Percentiles rank a stretch among this genome's conserved stretches.
These are phyloP conservation scores for Caradrina clavipalpis DNA, from an alignment of 2,888 invertebrate species.

Conservation along the genomic window DNA sequence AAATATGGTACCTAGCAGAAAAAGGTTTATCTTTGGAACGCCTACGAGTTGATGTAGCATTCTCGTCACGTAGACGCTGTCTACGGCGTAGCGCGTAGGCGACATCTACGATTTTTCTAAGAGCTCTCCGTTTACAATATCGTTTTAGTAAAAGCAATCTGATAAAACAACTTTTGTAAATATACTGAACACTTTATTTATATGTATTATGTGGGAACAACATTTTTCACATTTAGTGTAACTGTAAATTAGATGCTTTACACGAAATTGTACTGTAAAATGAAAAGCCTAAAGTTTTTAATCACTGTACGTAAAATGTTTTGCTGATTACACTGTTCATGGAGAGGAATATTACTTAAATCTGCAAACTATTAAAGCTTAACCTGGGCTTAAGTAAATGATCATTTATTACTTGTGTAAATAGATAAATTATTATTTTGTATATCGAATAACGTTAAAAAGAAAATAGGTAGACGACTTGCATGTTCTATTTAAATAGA, in stretches of 20 bases:
- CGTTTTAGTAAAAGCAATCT: constrained; percentile 26
- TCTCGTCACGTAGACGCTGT: constrained; percentile 29
- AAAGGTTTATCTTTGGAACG: constrained; percentile 23
- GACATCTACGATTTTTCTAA: constrained; percentile 22
- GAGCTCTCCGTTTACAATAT: constrained; percentile 2
- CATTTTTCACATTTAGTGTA: constrained; percentile 2
- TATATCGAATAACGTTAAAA: background rate
- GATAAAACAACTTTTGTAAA: constrained; percentile 2
- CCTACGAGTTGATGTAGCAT: constrained; percentile 12
- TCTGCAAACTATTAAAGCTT: background rate
- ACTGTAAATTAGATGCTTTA: constrained; percentile 1
- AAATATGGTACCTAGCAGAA: constrained; percentile 10
- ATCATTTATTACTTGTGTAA: background rate
- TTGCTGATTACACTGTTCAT: background rate
- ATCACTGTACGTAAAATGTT: background rate
- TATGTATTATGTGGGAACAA: background rate
- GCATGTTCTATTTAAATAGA: background rate
- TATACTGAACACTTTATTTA: constrained; percentile 4
- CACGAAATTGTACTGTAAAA: background rate
- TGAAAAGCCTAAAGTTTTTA: background rate
- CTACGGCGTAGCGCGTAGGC: constrained; percentile 49
- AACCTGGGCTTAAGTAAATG: no score
- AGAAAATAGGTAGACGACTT: background rate
- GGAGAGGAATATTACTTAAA: background rate
- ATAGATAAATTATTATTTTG: background rate